Evolutionary conservation across 2,797 vertebrate genomes (phyloP).

Genomic region (Sylvilagus floridanus): DNA sequence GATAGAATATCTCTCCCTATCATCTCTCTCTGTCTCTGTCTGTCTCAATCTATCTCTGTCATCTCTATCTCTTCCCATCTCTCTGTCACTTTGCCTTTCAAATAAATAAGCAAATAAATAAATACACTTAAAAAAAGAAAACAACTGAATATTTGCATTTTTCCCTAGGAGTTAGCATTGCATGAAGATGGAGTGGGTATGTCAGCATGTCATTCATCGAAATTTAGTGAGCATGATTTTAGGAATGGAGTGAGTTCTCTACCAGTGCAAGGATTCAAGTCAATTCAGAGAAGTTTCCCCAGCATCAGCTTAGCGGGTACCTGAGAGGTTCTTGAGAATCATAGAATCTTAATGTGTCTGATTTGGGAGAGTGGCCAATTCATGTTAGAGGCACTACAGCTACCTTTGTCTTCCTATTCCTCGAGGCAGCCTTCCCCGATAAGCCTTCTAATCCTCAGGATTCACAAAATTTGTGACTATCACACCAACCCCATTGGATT

Average conservation of each 20-base stretch:
- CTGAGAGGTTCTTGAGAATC: background rate
- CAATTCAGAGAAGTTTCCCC: background rate
- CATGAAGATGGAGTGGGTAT: background rate
- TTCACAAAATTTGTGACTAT: background rate
- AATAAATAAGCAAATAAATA: too few species aligned
- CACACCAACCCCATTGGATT: fast-evolving
- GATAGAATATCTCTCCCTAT: too few species aligned
- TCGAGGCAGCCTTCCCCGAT: background rate
- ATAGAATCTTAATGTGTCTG: background rate
- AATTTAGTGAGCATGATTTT: background rate
- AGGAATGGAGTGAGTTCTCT: background rate
- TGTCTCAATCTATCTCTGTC: too few species aligned
- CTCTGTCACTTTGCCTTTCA: too few species aligned
- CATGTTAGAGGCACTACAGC: too few species aligned
- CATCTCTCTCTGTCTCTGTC: too few species aligned
- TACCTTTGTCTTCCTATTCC: background rate
- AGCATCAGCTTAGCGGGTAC: background rate
- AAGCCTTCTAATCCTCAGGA: background rate
- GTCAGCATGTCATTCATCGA: background rate
- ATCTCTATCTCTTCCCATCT: too few species aligned
- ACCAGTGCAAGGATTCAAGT: background rate
- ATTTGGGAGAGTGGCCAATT: background rate
- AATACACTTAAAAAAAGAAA: background rate
- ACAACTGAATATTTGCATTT: background rate
- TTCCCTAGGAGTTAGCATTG: background rate